Base-by-base conservation (phyloP, 2,888 invertebrate genomes). In the Masnerella sp. region DNA sequence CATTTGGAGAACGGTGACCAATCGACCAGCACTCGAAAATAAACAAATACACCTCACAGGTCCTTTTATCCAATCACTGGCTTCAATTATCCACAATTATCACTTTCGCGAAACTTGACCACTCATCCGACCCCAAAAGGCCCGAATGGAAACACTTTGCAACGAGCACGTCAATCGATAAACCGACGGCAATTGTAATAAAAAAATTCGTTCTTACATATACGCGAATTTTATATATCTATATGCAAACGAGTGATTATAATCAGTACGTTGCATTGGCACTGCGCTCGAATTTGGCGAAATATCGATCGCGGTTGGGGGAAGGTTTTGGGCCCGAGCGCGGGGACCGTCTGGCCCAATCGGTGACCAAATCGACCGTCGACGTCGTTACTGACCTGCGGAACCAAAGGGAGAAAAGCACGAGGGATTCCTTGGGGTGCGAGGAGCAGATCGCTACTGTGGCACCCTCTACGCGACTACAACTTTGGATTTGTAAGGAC, bases 371-470 rank as follows among this genome's bases (percentile, higher is more conserved):
- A 71, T 47, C 32, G 17, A 36, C 17, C 58, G 3, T 14, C 4
- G 49, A 40, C 8, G 7, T 25, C 20, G 47, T 58, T 36, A 83
- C 86, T 85, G 83, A 86, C 85, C 86, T 86, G 83, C 80, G 78
- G 82, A 75, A 76, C 71, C 36, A 79, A 76, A 78, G 72, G 77
- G 81, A 78, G 78, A 79, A 77, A 82, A 75, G 81, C 81, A 79
- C 81, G 78, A 82, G 79, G 81, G 78, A 77, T 79, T 84, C 83
- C 84, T 84, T 79, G 79, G 80, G 79, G 82, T 79, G 79, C 84
- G 82, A 85, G 79, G 81, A 81, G 80, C 81, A 78, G 80, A 80
- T 80, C 69, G 80, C 83, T 82, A 85, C 85, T 84, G 84, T 85
- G 82, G 85, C 84, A 83, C 84, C 85, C 82, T 85, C 82, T 83